Percentiles rank a stretch among this genome's conserved stretches.
phyloP scores from a whole-genome alignment of 2,113 vertebrate genomes.

The Theristicus caerulescens region DNA sequence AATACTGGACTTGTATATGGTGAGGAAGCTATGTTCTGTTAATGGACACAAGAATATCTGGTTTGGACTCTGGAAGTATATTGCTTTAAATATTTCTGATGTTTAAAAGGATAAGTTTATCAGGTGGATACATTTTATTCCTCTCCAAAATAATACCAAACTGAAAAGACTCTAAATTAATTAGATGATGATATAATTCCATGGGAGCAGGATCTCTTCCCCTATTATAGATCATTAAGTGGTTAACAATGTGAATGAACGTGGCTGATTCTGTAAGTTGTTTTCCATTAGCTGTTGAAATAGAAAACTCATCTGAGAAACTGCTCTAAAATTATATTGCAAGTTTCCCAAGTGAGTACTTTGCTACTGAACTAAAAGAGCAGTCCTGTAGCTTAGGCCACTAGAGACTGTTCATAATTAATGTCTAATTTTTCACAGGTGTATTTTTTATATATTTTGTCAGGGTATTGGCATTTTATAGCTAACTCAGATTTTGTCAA shows the following conservation, averaged over 20 bases:
- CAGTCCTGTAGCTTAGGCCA: background rate
- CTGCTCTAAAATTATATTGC: background rate
- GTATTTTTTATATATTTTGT: background rate
- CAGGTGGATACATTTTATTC: background rate
- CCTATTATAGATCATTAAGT: background rate
- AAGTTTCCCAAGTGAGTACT: constrained; percentile 1
- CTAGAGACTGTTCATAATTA: background rate
- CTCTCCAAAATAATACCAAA: background rate
- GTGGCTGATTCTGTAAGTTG: background rate
- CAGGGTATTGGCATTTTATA: constrained; percentile 46
- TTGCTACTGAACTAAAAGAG: background rate
- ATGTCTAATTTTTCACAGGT: constrained; percentile 5
- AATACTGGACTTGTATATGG: background rate
- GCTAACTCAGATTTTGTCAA: constrained; percentile 11
- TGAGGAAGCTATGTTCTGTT: background rate
- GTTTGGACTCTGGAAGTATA: background rate
- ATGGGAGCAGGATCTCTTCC: background rate
- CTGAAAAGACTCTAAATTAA: background rate
- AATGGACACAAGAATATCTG: background rate
- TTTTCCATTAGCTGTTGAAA: constrained; percentile 35
- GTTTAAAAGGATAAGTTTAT: background rate
- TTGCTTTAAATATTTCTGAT: background rate
- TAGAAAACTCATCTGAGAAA: constrained; percentile 20
- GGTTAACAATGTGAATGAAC: background rate
- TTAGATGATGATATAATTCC: background rate